Percentiles rank a stretch among this genome's conserved stretches.
phyloP scores from a whole-genome alignment of 2,888 invertebrate genomes.

The Tiphia femorata region DNA sequence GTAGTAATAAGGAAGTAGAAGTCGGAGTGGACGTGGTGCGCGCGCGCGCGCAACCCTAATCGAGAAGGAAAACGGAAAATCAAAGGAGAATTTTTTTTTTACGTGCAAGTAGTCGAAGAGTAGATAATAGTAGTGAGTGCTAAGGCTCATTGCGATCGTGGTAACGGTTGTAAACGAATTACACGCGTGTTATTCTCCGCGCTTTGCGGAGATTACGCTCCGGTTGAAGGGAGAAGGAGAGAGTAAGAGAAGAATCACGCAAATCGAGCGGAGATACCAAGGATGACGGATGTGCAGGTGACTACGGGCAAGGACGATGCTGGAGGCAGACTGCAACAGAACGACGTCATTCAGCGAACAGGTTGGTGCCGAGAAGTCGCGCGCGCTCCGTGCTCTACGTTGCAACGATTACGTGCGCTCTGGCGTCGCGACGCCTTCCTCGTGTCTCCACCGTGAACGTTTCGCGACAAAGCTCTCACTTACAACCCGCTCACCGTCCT shows the following conservation, averaged over 20 bases:
- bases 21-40: too few relatives aligned
- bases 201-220: neutral
- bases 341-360: slow-evolving; percentile 52
- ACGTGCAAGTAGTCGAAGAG: too few relatives aligned
- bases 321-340: slow-evolving; percentile 42
- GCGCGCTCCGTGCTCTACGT: too few relatives aligned
- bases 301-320: slow-evolving; percentile 52
- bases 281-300: slow-evolving; percentile 62
- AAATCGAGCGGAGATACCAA: slow-evolving; percentile 21
- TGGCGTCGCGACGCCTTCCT: neutral
- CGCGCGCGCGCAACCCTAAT: too few relatives aligned
- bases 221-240: too few relatives aligned
- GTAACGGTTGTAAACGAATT: too few relatives aligned
- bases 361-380: slow-evolving; percentile 39
- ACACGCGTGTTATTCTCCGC: neutral
- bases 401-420: neutral
- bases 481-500: too few relatives aligned
- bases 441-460: neutral
- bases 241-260: neutral
- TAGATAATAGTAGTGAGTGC: too few relatives aligned
- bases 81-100: too few relatives aligned
- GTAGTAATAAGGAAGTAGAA: too few relatives aligned
- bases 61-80: too few relatives aligned
- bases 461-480: neutral
- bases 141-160: too few relatives aligned